Percentiles rank a stretch among this genome's conserved stretches.
phyloP scores from a whole-genome alignment of 2,888 invertebrate genomes.

The Zele albiditarsus region DNA sequence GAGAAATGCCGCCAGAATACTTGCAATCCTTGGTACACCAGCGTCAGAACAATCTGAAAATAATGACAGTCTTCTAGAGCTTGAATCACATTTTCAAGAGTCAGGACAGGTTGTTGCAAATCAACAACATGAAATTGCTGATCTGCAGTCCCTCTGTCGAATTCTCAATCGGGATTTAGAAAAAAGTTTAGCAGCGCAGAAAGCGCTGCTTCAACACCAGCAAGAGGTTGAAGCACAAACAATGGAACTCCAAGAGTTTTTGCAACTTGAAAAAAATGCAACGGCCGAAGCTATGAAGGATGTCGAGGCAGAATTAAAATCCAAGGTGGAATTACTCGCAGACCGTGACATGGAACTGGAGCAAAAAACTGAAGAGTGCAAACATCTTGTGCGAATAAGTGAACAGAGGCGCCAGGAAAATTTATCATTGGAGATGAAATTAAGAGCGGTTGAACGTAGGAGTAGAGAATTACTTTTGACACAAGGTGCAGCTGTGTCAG shows the following conservation, averaged over 20 bases:
- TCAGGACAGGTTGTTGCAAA: conserved; percentile 83
- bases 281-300: conserved; percentile 87
- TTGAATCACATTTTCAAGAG: conserved; percentile 84
- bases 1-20: conserved; percentile 82
- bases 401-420: conserved; percentile 86
- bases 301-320: conserved; percentile 79
- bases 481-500: conserved; percentile 81
- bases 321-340: conserved; percentile 67
- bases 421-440: conserved; percentile 79
- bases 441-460: conserved; percentile 78
- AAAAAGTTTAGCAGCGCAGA: conserved; percentile 80
- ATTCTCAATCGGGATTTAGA: conserved; percentile 82
- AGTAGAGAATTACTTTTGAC: conserved; percentile 79
- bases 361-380: conserved; percentile 83
- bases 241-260: conserved; percentile 88
- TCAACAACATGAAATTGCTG: conserved; percentile 85
- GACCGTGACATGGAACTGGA: conserved; percentile 77
- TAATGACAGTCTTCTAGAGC: conserved; percentile 82
- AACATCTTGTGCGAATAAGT: conserved; percentile 84
- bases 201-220: conserved; percentile 82
- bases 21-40: conserved; percentile 75
- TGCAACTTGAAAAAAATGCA: conserved; percentile 88
- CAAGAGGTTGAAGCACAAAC: conserved; percentile 87
- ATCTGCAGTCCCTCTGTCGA: conserved; percentile 81
- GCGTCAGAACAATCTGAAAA: conserved; percentile 73